Conservation (phyloP, 1,140 invertebrate species). For the Saccostrea echinata region DNA sequence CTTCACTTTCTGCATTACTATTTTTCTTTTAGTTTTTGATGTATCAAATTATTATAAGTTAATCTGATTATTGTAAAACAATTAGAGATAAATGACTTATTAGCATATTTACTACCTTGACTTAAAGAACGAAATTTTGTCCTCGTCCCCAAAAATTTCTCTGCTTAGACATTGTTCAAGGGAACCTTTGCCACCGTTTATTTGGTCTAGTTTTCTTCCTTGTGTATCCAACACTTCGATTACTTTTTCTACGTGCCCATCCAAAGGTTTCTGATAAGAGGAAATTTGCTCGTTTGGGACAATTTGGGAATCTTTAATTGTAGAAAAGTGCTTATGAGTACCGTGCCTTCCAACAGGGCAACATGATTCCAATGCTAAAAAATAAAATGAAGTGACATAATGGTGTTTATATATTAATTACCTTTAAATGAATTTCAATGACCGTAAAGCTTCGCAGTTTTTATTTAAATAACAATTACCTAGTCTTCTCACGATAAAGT, state of each 20-base stretch:
- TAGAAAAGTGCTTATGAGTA: not conserved
- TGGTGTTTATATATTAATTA: no score
- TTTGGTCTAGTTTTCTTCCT: not conserved
- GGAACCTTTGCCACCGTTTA: not conserved
- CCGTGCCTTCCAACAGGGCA: not conserved
- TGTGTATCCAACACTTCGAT: not conserved
- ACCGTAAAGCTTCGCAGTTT: no score
- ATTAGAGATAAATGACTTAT: no score
- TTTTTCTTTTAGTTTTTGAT: no score
- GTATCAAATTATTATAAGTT: no score
- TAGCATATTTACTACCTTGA: not conserved
- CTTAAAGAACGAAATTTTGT: no score
- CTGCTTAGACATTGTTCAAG: not conserved
- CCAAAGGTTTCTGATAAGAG: not conserved
- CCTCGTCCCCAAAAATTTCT: constrained; percentile 33
- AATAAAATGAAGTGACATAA: not conserved
- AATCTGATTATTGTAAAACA: no score
- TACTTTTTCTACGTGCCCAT: not conserved
- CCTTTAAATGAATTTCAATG: no score
- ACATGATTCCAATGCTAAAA: constrained; percentile 1
- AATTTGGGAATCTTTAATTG: not conserved
- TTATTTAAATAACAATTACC: not conserved
- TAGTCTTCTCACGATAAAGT: not conserved
- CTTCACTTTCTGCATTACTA: no score
- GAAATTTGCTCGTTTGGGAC: not conserved